Conservation (phyloP, 2,888 invertebrate species). For the Bombyx huttoni region DNA sequence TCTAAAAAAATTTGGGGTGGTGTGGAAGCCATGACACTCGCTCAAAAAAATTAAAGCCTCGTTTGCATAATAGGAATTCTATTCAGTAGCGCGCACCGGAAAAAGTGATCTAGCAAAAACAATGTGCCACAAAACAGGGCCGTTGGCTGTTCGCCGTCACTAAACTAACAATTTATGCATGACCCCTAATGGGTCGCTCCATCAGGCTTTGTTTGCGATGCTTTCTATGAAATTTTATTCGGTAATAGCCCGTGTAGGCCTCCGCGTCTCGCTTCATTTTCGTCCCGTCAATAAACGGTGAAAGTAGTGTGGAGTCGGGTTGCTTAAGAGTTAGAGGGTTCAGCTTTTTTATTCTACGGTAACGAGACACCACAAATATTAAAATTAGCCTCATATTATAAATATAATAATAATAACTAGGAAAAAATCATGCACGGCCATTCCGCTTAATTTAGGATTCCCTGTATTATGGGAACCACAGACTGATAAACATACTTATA, state of each 20-base stretch:
- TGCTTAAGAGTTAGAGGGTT: background rate
- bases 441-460: too few species aligned
- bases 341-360: background rate
- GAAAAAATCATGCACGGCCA: too few species aligned
- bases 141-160: slow-evolving; percentile 36
- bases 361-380: too few species aligned
- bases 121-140: slow-evolving; percentile 25
- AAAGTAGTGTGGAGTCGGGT: background rate
- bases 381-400: too few species aligned
- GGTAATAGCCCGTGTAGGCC: slow-evolving; percentile 40
- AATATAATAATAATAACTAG: too few species aligned
- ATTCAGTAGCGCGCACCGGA: background rate
- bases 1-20: too few species aligned
- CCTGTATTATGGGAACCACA: too few species aligned
- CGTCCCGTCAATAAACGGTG: slow-evolving; percentile 15
- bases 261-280: slow-evolving; percentile 22
- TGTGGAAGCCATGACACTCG: background rate
- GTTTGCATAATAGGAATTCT: background rate
- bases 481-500: too few species aligned
- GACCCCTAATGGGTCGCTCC: slow-evolving; percentile 58
- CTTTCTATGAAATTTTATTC: slow-evolving; percentile 72
- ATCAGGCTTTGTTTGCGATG: slow-evolving; percentile 62
- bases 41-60: background rate
- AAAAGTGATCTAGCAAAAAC: slow-evolving; percentile 20
- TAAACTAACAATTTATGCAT: slow-evolving; percentile 70